Conservation (phyloP, 2,888 invertebrate genomes). For the Drosophila stalkeri region DNA sequence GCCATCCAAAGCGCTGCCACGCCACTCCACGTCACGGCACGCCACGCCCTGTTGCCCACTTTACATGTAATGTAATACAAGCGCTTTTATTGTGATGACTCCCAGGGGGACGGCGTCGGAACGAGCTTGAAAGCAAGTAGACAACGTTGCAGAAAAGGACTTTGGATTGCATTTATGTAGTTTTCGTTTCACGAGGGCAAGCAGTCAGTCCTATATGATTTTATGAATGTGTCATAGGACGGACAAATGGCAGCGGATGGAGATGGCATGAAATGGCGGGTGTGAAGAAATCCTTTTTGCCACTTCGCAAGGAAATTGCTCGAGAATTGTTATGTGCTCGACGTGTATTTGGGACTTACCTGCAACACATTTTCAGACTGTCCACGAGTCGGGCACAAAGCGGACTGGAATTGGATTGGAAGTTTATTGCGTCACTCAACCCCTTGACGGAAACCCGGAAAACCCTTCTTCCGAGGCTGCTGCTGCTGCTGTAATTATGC, state of each 20-base stretch:
- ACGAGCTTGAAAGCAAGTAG: conserved; percentile 36
- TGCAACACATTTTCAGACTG: conserved; percentile 11
- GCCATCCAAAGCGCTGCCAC: conserved; percentile 39
- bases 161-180: conserved; percentile 34
- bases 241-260: conserved; percentile 11
- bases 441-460: conserved; percentile 57
- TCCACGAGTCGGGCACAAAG: conserved; percentile 7
- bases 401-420: conserved; percentile 7
- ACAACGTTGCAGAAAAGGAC: conserved; percentile 35
- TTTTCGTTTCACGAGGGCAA: conserved; percentile 3
- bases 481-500: conserved; percentile 58
- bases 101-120: conserved; percentile 50
- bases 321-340: conserved; percentile 69
- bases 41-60: conserved; percentile 34
- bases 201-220: conserved; percentile 61
- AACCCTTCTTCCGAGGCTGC: conserved; percentile 64
- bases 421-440: conserved; percentile 36
- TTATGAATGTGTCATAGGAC: conserved; percentile 62
- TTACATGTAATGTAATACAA: conserved; percentile 47
- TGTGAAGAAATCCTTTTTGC: conserved; percentile 72
- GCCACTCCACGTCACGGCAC: background rate
- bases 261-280: conserved; percentile 10
- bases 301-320: conserved; percentile 66
- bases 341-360: conserved; percentile 56
- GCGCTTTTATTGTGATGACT: conserved; percentile 69